Conservation (phyloP, 2,113 vertebrate genomes). For the Procavia capensis region DNA sequence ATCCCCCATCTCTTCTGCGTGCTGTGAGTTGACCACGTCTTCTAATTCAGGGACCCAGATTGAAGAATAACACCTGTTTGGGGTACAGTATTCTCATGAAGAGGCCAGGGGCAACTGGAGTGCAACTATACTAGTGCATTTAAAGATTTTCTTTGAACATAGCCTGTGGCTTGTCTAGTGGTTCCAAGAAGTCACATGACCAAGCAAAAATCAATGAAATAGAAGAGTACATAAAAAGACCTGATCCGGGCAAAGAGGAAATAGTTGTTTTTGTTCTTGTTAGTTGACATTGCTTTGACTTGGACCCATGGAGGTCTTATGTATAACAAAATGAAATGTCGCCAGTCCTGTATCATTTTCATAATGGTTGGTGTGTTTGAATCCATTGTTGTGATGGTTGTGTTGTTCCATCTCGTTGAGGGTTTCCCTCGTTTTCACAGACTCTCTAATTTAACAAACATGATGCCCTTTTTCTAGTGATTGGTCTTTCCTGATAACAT, state of each 20-base stretch:
- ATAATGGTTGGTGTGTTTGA: background rate
- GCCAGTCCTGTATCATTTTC: no score
- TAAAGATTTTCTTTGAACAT: background rate
- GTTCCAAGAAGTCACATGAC: background rate
- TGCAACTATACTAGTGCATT: background rate
- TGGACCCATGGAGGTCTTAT: no score
- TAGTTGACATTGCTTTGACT: no score
- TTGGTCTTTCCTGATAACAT: background rate
- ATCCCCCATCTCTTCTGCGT: background rate
- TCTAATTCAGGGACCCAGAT: background rate
- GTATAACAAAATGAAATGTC: no score
- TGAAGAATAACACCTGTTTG: background rate
- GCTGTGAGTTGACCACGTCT: background rate
- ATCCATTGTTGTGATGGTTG: background rate
- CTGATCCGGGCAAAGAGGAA: background rate
- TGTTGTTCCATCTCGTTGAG: background rate
- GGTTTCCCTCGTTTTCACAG: background rate
- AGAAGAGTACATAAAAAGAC: background rate
- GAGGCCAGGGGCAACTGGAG: background rate
- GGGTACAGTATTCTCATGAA: background rate
- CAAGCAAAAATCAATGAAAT: background rate
- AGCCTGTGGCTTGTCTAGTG: rapidly evolving
- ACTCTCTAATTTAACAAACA: background rate
- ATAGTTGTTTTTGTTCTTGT: background rate
- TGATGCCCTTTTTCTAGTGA: background rate